These are phyloP conservation scores for Gopherus evgoodei DNA, from an alignment of 2,113 vertebrate species.

Conservation along the genomic window DNA sequence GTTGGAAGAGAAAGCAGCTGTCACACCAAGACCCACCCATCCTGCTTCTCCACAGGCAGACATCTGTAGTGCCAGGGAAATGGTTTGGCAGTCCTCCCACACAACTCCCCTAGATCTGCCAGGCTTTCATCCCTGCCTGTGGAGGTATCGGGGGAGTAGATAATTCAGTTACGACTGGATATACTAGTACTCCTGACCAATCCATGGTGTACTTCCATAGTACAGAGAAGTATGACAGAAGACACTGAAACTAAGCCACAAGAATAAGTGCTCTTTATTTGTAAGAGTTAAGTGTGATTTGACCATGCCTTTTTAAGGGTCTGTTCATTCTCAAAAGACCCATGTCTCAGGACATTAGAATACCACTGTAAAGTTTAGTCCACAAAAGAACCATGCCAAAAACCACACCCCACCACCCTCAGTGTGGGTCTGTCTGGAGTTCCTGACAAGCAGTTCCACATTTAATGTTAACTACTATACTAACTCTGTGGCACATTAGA, in stretches of 20 bases:
- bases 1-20: not conserved
- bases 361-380: accelerated
- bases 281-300: not conserved
- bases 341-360: not conserved
- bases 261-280: not conserved
- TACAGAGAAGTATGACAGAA: accelerated
- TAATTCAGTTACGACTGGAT: not conserved
- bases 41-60: not conserved
- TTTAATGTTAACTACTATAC: accelerated
- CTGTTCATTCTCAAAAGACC: not conserved
- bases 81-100: not conserved
- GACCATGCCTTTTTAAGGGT: not conserved
- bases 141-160: accelerated
- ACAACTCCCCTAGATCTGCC: not conserved
- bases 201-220: not conserved
- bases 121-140: not conserved
- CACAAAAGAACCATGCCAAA: not conserved
- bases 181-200: not conserved
- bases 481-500: not conserved
- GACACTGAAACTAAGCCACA: not conserved
- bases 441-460: not conserved
- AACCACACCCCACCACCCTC: not conserved
- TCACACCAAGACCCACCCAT: not conserved
- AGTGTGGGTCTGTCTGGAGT: not conserved
- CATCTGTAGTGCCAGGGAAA: not conserved